Base-by-base conservation (phyloP, 2,113 vertebrate genomes). In the Ophthalmotilapia sp. region DNA sequence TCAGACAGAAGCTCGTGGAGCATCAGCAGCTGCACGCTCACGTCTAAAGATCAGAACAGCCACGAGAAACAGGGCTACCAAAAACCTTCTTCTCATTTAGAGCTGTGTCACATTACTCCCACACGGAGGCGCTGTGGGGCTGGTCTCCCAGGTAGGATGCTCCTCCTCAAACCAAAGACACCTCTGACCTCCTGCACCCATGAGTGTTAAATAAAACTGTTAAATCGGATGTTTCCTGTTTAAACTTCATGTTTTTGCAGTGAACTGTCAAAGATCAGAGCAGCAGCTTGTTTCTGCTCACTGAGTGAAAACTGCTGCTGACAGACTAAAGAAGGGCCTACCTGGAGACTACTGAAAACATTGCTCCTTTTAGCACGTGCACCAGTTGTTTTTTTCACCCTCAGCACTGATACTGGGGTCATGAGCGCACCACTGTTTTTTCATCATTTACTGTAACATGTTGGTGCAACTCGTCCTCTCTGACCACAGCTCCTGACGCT, bases 401-500 rank as follows among this genome's bases (percentile, higher is more conserved):
- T 33, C 31, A 33, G 31, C 31, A 33, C 31, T 33, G 31, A 33
- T 33, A 7, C 31, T 33, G 31, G 31, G 31, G 31, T 33, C 31
- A 0, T 33, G 31, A 33, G 7, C 31, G 1, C 31, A 7, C 31
- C 31, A 33, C 31, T 33, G 31, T 7, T 7, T 33, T 1, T 33
- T 0, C 31, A 33, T 33, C 31, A 33, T 33, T 33, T 33, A 33
- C 31, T 33, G 31, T 33, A 33, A 33, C 31, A 33, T 3, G 6
- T 33, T 33, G 31, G 31, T 33, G 6, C 6, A 33, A 33, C 31
- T 33, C 31, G 6, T 33, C 2, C 31, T 33, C 31, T 33, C 31
- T 33, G 31, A 33, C 31, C 31, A 33, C 31, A 31, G 31, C 31
- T 31, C 6, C 31, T 31, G 31, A 29, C 26, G 31, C 31, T 31